Evolutionary conservation across 1,140 invertebrate genomes (phyloP), one percentile per base, ranked within the genome.

Genomic region (Bathynomus jamesi): DNA sequence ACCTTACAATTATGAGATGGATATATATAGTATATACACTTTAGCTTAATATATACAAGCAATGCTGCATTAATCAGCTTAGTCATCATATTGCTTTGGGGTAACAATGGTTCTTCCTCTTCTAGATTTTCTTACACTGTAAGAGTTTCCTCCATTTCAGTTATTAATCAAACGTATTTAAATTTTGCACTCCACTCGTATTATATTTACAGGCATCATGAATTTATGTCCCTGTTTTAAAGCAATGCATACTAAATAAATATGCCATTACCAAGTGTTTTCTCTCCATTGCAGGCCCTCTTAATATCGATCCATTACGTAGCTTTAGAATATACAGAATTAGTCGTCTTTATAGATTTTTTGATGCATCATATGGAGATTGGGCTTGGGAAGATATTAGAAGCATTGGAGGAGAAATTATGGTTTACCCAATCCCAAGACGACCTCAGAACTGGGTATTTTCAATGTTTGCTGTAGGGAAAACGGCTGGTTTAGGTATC

Each of bases 311-410:
- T 30, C 73, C 75, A 13, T 65, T 78, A n/a, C 32, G 60, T 21
- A 24, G 71, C 0, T 79, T 72, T 69, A 67, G 77, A 21, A 31
- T 79, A 4, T 29, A 72, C 66, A 76, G 78, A 24, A 62, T 75
- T 29, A 79, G 76, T 71, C 76, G 76, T 24, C 60, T 76, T 11
- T 53, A 74, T 21, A 72, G 76, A 13, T 78, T 78, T 70, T 79
- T 77, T 63, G 78, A 79, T 46, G 64, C 76, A 11, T 63, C 27
- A 17, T 62, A 74, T 40, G 78, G 78, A 1, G 78, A 79, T 68
- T 79, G 78, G 78, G 78, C 76, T 8, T 79, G 78, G 78, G 32
- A 25, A 46, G 70, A 77, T 29, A 40, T 77, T 28, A 71, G 73
- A 8, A 40, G 68, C 17, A 65, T 68, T 13, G 71, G 76, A 21